These are phyloP conservation scores for Eospalax fontanierii DNA, from an alignment of 2,797 vertebrate species.

Conservation along the genomic window DNA sequence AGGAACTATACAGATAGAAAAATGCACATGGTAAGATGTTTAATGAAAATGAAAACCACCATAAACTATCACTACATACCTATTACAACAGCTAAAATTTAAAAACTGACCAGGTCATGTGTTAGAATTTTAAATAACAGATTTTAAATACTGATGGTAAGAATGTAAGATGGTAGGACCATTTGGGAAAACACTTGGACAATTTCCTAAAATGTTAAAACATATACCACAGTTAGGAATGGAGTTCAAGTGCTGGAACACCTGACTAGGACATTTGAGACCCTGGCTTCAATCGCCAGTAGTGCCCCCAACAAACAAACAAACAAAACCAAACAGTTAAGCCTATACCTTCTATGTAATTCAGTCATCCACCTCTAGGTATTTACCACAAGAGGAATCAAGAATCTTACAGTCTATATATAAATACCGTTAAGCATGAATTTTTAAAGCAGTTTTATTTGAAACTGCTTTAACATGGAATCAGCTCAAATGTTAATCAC, in stretches of 20 bases:
- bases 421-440: not conserved
- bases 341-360: not conserved
- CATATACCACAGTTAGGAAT: not conserved
- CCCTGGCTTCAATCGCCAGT: not conserved
- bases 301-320: too few species aligned
- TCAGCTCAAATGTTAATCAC: slow-evolving; percentile 25
- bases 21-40: not conserved
- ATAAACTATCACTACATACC: not conserved
- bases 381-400: slow-evolving; percentile 65
- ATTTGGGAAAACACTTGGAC: slow-evolving; percentile 13
- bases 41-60: slow-evolving; percentile 49
- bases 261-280: not conserved
- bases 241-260: not conserved
- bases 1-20: too few species aligned
- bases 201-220: slow-evolving; percentile 59
- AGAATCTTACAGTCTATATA: not conserved
- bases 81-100: not conserved
- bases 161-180: not conserved
- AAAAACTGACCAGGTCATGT: not conserved
- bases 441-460: slow-evolving; percentile 36
- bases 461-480: slow-evolving; percentile 36
- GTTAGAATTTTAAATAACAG: slow-evolving; percentile 5
- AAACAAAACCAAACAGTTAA: too few species aligned
- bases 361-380: not conserved
- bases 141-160: not conserved